Base-by-base conservation (phyloP, 2,797 vertebrate genomes). In the Adrianichthys oophorus region DNA sequence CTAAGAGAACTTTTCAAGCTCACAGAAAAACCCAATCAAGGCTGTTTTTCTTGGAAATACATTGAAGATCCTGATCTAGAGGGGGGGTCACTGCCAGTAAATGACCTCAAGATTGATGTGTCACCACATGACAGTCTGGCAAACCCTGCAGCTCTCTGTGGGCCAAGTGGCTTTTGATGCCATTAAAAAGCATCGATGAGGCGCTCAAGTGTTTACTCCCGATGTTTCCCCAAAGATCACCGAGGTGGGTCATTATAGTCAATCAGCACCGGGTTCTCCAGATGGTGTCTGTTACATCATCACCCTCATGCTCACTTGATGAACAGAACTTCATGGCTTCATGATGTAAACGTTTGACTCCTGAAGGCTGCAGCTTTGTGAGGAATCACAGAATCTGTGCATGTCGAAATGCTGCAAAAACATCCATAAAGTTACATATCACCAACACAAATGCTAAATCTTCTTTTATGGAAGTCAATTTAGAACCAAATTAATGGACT, bases 131-230 rank as follows among this genome's bases (percentile, higher is more conserved):
- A 61, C 44, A 65, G 17, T 17, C 3, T 3, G 0, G 15, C 15
- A 54, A 8, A 50, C 15, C 40, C 44, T 2, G 15, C 41, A 45
- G 46, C 56, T 47, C 1, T 42, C 41, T 29, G 57, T 60, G 78
- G 53, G 81, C 78, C 56, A 29, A 73, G 37, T 48, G 69, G 71
- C 73, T 81, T 54, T 70, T 67, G 64, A 50, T 72, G 24, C 26
- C 65, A 70, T 71, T 67, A 76, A 70, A 59, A 65, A 65, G 42
- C 52, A 47, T 7, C 21, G 56, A 61, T 71, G 52, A 64, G 58
- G 68, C 50, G 52, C 68, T 73, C 71, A 80, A 75, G 68, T 41
- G 40, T 59, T 64, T 65, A 41, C 12, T 42, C 5, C 4, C 60
- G 42, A 59, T 53, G 23, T 42, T 14, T 41, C 50, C 69, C 50